These are phyloP conservation scores for Exocentrus adspersus DNA, from an alignment of 2,888 invertebrate genomes.

Conservation along the genomic window DNA sequence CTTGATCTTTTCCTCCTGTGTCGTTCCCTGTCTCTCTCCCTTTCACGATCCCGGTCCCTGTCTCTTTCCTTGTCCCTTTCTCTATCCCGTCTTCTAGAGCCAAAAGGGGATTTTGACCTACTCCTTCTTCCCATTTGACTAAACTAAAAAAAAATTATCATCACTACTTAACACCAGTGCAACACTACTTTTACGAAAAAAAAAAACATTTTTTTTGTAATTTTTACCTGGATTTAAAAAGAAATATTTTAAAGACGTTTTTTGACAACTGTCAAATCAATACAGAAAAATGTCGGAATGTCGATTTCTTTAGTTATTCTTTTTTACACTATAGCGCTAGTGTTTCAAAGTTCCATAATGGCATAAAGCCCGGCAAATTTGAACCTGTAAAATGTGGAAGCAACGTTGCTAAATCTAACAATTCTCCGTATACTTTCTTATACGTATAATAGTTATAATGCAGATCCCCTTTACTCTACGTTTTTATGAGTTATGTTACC, in stretches of 20 bases:
- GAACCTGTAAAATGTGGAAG: constrained; percentile 26
- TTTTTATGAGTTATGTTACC: no score
- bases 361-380: constrained; percentile 12
- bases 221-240: constrained; percentile 47
- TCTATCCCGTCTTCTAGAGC: constrained; percentile 65
- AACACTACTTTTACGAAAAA: constrained; percentile 23
- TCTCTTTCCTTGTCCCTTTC: constrained; percentile 66
- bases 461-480: no score
- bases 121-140: constrained; percentile 67
- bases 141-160: constrained; percentile 37
- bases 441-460: no score
- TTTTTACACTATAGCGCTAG: constrained; percentile 59
- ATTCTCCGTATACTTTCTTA: no score
- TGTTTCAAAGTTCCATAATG: constrained; percentile 45
- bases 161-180: constrained; percentile 21
- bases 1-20: constrained; percentile 62
- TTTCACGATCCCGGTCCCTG: constrained; percentile 62
- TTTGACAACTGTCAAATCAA: constrained; percentile 50
- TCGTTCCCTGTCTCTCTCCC: constrained; percentile 64
- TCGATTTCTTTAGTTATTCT: constrained; percentile 61
- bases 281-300: constrained; percentile 56
- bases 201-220: constrained; percentile 33
- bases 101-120: constrained; percentile 64
- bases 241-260: constrained; percentile 46
- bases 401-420: no score